Conservation (phyloP, 2,113 vertebrate genomes). For the Galbula dea region DNA sequence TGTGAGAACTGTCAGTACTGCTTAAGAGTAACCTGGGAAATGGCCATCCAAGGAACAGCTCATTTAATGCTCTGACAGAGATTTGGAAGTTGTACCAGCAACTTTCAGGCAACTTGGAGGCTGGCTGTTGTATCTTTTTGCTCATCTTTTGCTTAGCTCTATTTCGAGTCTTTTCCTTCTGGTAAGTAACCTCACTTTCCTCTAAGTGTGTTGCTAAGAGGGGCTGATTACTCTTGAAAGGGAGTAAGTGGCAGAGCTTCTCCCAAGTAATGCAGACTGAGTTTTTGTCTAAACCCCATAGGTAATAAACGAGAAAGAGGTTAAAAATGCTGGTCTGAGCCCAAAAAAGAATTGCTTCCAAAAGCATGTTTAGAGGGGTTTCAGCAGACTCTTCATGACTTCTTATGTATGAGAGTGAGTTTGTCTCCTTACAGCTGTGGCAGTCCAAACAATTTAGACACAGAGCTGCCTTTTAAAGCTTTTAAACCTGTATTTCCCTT, state of each 20-base stretch:
- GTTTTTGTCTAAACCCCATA: constrained; percentile 18
- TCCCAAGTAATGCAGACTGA: neutral
- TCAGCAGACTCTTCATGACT: constrained; percentile 25
- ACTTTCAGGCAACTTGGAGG: neutral
- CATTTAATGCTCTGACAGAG: neutral
- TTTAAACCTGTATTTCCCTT: constrained; percentile 63
- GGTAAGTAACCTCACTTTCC: neutral
- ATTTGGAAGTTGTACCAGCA: neutral
- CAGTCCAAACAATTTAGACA: constrained; percentile 58
- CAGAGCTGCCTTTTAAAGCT: constrained; percentile 63
- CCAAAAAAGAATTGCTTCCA: constrained; percentile 21
- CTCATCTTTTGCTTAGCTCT: neutral
- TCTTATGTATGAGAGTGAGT: neutral
- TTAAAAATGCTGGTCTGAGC: constrained; percentile 14
- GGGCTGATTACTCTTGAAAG: neutral
- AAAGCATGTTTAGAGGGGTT: neutral
- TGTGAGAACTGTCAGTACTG: neutral
- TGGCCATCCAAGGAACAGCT: neutral
- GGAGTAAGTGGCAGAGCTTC: neutral
- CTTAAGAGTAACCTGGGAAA: neutral
- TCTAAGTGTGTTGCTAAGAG: neutral
- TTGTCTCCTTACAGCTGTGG: constrained; percentile 42
- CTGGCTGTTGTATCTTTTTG: neutral
- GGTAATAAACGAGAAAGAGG: constrained; percentile 24
- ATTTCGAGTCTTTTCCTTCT: neutral